Conservation (phyloP, 2,888 invertebrate species). For the Chalcis sispes region DNA sequence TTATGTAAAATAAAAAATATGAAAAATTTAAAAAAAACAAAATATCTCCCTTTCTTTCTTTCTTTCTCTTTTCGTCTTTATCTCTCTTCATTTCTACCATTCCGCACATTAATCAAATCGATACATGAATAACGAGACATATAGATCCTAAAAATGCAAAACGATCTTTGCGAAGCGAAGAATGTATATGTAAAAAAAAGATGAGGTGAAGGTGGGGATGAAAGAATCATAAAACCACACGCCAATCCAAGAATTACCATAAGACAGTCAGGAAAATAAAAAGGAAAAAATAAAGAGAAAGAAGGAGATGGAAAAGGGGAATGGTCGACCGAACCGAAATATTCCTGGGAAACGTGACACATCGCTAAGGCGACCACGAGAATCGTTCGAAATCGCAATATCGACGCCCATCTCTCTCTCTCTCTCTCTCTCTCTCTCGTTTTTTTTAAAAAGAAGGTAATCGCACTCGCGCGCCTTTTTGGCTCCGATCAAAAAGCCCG, state of each 20-base stretch:
- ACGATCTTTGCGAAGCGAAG: slow-evolving; percentile 22
- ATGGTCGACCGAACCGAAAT: slow-evolving; percentile 43
- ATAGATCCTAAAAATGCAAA: slow-evolving; percentile 54
- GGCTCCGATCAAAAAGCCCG: slow-evolving; percentile 52
- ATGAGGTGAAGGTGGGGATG: background rate
- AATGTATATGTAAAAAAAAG: background rate
- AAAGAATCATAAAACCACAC: slow-evolving; percentile 25
- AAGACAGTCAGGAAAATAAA: background rate
- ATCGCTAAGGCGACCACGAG: slow-evolving; percentile 38
- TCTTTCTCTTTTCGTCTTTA: too few species aligned
- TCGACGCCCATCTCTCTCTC: slow-evolving; percentile 43
- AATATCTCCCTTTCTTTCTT: slow-evolving; percentile 22
- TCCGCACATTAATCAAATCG: slow-evolving; percentile 51
- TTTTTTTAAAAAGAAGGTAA: slow-evolving; percentile 40
- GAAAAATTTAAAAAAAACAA: slow-evolving; percentile 20
- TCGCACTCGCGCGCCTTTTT: slow-evolving; percentile 35
- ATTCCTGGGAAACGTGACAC: slow-evolving; percentile 54
- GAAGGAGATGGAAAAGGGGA: background rate
- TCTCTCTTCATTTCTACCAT: slow-evolving; percentile 15
- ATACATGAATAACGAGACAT: slow-evolving; percentile 52
- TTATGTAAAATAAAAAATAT: slow-evolving; percentile 19
- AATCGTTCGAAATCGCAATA: slow-evolving; percentile 42
- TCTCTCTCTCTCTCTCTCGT: slow-evolving; percentile 21
- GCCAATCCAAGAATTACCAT: slow-evolving; percentile 21
- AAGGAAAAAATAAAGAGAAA: slow-evolving; percentile 1